A percentile compares a stretch with the other conserved stretches of the same genome.
phyloP scores from a whole-genome alignment of 2,888 invertebrate species.

The Tillus elongatus region DNA sequence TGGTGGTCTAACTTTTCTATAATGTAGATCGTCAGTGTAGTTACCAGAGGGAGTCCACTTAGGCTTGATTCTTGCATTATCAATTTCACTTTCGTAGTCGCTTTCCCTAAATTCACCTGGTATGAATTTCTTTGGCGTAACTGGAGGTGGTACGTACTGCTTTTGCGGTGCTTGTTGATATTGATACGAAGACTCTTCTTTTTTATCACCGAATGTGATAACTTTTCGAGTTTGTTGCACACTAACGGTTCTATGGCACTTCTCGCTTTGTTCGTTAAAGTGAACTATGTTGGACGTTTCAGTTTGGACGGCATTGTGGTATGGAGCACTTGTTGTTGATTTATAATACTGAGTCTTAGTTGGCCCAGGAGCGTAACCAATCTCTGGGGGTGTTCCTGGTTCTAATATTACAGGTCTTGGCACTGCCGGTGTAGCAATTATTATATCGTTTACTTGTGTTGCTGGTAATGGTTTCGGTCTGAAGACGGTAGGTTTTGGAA shows the following conservation, averaged over 20 bases:
- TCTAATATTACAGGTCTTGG: slow-evolving; percentile 39
- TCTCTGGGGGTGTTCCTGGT: slow-evolving; percentile 51
- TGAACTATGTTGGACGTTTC: slow-evolving; percentile 62
- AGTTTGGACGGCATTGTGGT: slow-evolving; percentile 54
- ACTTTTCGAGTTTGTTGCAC: slow-evolving; percentile 61
- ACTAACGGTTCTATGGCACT: slow-evolving; percentile 54
- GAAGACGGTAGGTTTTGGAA: slow-evolving; percentile 40
- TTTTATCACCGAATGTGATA: slow-evolving; percentile 53
- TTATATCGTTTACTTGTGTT: slow-evolving; percentile 26
- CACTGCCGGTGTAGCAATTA: slow-evolving; percentile 35
- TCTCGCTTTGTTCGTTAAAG: slow-evolving; percentile 61
- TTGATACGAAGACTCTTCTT: slow-evolving; percentile 34
- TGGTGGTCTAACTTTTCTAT: slow-evolving; percentile 54
- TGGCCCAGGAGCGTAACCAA: slow-evolving; percentile 48
- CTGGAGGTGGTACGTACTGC: slow-evolving; percentile 42
- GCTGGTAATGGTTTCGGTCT: slow-evolving; percentile 48
- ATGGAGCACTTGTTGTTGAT: slow-evolving; percentile 48
- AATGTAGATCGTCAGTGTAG: slow-evolving; percentile 50
- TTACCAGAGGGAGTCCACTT: slow-evolving; percentile 56
- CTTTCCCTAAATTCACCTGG: slow-evolving; percentile 58
- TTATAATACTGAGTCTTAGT: slow-evolving; percentile 47
- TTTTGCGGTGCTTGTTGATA: slow-evolving; percentile 44
- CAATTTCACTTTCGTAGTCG: slow-evolving; percentile 62
- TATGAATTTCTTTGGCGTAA: slow-evolving; percentile 56
- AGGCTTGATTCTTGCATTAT: slow-evolving; percentile 50